These are phyloP conservation scores for Chrysodeixis includens DNA, from an alignment of 2,888 invertebrate genomes.

Conservation along the genomic window DNA sequence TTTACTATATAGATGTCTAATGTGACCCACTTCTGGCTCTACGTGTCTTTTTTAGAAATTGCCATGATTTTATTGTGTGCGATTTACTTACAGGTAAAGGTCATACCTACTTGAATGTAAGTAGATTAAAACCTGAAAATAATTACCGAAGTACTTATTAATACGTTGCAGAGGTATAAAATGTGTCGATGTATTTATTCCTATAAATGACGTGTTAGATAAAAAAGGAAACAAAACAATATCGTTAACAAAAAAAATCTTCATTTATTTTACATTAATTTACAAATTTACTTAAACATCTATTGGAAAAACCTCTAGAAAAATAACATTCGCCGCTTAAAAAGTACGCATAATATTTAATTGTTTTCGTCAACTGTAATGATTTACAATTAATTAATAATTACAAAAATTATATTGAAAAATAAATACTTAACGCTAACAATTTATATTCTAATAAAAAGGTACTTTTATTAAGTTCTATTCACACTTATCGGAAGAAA, in stretches of 20 bases:
- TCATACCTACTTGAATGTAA: too few species aligned
- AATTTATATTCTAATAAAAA: conserved; percentile 80
- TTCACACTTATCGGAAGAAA: conserved; percentile 73
- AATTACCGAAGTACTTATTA: too few species aligned
- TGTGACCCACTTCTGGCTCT: conserved; percentile 55
- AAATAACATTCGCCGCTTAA: conserved; percentile 82
- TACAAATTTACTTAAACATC: conserved; percentile 80
- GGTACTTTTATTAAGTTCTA: conserved; percentile 86
- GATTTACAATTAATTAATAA: conserved; percentile 77
- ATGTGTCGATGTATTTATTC: too few species aligned
- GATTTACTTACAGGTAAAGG: conserved; percentile 12
- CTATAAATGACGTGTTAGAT: too few species aligned
- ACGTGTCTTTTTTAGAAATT: conserved; percentile 58
- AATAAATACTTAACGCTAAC: conserved; percentile 87
- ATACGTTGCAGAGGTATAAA: too few species aligned
- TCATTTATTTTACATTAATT: conserved; percentile 89
- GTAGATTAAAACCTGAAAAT: neutral
- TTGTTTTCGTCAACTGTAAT: conserved; percentile 64
- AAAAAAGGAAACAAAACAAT: conserved; percentile 57
- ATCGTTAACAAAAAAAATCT: conserved; percentile 87
- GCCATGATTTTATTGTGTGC: conserved; percentile 33
- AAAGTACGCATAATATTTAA: conserved; percentile 67
- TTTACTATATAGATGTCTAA: conserved; percentile 74
- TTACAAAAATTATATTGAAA: conserved; percentile 79
- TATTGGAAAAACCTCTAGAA: conserved; percentile 79